phyloP scores from a whole-genome alignment of 2,113 vertebrate species.

The Pseudois nayaur region DNA sequence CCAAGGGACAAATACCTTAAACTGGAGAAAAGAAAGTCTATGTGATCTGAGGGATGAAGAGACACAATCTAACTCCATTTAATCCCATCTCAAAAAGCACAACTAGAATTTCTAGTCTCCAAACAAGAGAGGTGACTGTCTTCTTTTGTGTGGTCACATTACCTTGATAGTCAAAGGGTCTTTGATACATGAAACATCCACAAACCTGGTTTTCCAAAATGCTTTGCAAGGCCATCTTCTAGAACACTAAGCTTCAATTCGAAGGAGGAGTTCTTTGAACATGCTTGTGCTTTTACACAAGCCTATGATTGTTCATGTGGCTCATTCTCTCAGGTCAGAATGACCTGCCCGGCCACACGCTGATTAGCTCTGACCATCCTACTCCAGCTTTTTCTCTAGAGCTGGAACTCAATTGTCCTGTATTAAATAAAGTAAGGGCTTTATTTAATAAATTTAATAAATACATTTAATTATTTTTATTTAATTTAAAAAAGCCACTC shows the following conservation, averaged over 20 bases:
- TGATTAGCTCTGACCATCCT: not conserved
- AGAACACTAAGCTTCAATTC: not conserved
- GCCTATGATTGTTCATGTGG: accelerated
- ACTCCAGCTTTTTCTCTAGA: accelerated
- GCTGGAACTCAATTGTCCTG: not conserved
- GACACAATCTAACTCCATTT: not conserved
- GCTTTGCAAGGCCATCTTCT: not conserved
- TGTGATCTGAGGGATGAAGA: not conserved
- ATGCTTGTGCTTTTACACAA: not conserved
- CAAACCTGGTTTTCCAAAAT: not conserved
- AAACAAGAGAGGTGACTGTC: not conserved
- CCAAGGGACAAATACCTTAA: not conserved
- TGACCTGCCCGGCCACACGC: accelerated
- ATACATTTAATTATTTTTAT: no score
- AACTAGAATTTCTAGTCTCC: not conserved
- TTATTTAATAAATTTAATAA: no score
- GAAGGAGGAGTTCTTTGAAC: not conserved
- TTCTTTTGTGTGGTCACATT: not conserved
- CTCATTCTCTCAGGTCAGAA: not conserved
- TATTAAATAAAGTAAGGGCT: not conserved
- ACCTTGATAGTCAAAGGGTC: not conserved
- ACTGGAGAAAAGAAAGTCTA: not conserved
- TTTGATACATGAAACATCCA: not conserved
- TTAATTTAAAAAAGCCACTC: not conserved
- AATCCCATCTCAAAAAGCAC: not conserved